Percentiles rank a stretch among this genome's conserved stretches.
Evolutionary conservation across 2,797 vertebrate species (phyloP).

Genomic region (Zenarchopterus dispar): DNA sequence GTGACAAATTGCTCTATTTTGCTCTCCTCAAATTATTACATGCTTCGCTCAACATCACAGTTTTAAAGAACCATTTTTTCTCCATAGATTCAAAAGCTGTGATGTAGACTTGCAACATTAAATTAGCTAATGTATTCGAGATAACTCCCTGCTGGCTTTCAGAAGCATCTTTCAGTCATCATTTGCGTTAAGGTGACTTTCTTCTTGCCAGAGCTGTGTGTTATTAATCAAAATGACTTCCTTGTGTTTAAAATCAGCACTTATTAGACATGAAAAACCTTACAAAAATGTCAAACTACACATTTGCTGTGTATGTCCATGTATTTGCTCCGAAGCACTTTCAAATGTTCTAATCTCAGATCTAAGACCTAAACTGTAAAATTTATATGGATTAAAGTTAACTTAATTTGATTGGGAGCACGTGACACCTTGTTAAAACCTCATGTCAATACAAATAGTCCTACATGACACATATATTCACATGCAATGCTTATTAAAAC

Average conservation of each 20-base stretch:
- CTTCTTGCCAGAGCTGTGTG: conserved; percentile 1
- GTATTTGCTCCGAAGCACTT: background rate
- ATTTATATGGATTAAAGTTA: background rate
- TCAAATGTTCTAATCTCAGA: background rate
- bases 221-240: conserved; percentile 33
- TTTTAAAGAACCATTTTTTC: conserved; percentile 7
- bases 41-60: conserved; percentile 10
- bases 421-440: background rate
- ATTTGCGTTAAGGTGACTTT: conserved; percentile 30
- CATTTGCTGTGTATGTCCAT: conserved; percentile 4
- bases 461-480: too few relatives aligned
- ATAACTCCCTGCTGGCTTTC: conserved; percentile 20
- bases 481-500: too few relatives aligned
- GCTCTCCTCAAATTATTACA: conserved; percentile 20
- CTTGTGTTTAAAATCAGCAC: conserved; percentile 30
- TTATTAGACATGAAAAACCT: conserved; percentile 28
- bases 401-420: background rate
- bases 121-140: conserved; percentile 17
- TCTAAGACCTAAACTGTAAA: background rate
- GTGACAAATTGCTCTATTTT: conserved; percentile 35
- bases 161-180: conserved; percentile 32
- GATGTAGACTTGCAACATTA: conserved; percentile 14
- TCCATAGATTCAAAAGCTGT: conserved; percentile 24
- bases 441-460: background rate
- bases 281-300: conserved; percentile 4